Base-by-base conservation (phyloP, 2,113 vertebrate genomes). In the Embiotoca jacksoni region DNA sequence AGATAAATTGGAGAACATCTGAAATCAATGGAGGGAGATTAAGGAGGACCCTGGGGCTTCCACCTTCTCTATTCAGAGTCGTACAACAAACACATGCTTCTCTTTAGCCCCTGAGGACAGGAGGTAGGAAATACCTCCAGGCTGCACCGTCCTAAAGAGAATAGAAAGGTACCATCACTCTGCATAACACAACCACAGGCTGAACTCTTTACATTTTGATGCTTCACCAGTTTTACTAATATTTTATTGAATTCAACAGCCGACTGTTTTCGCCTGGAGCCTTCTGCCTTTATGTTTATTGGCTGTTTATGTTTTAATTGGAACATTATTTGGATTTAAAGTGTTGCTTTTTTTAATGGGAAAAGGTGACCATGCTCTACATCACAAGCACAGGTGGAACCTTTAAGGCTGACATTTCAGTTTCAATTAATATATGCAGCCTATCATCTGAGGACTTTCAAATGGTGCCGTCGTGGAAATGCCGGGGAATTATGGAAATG, bases 391-490 rank as follows among this genome's bases (percentile, higher is more conserved):
- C 73, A 81, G 67, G 80, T 78, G 60, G 75, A 58, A 78, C 84
- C 79, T 83, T 84, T 82, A 65, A 44, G 64, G 76, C 82, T 88
- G 88, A 90, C 87, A 84, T 91, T 92, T 94, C 82, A 72, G 14
- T 89, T 87, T 83, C 77, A 86, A 87, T 81, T 84, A 83, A 87
- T 86, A 64, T 65, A 72, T 68, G 77, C 71, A 0, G 49, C 33
- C 23, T 36, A 62, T 77, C 65, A 74, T 76, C 61, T 9, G 56
- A 79, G 46, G 78, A 81, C 67, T 80, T 63, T 49, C 75, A 78
- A 72, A 82, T 35, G 16, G 62, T 46, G 76, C 66, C 23, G 56
- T 79, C 75, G 58, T 3, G 14, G 65, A 77, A 81, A 87, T 66
- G 77, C 75, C 35, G 31, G 65, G 79, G 86, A 89, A 84, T 91